Evolutionary conservation across 23 tunicate species (phyloP), one percentile per base, ranked within the genome.

Genomic region (Phallusia fumigata): DNA sequence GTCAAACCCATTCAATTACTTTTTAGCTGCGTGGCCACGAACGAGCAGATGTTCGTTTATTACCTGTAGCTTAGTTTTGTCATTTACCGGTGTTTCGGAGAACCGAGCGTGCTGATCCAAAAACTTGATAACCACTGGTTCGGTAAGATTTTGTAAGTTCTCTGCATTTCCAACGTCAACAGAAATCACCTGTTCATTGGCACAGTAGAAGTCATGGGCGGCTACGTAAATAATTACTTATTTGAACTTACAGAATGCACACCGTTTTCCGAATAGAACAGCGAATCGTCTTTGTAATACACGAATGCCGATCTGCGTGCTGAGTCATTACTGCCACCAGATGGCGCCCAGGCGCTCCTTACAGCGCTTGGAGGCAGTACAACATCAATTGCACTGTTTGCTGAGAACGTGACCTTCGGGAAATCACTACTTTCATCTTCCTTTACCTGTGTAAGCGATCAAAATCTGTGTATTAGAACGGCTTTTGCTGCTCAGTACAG

Each of bases 311-410:
- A 58, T 58, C 69, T 58, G 69, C 69, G 69, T 16, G 8, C 69
- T 3, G 69, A 21, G 13, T 21, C 69, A 24, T 58, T 58, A 16
- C 13, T 24, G 69, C 69, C 69, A 16, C 69, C 13, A 58, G 69
- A 6, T 8, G 69, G 8, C 28, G 69, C 69, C 69, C 69, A 58
- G 26, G 69, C 69, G 69, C 69, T 58, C 3, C 69, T 22, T 24
- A 58, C 69, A 58, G 69, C 69, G 69, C 28, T 58, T 24, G 69
- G 69, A 24, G 69, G 69, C 69, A 58, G 69, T 24, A 58, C 16
- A 13, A 58, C 69, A 24, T 58, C 69, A 58, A 58, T 16, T 6
- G 69, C 69, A 13, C 13, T 24, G 16, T 58, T 58, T 22, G 69
- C 28, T 1, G 69, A 6, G 16, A 58, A 58, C 16, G 26, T 24